Evolutionary conservation across 2,113 vertebrate genomes (phyloP).

Genomic region (Scopus umbretta): DNA sequence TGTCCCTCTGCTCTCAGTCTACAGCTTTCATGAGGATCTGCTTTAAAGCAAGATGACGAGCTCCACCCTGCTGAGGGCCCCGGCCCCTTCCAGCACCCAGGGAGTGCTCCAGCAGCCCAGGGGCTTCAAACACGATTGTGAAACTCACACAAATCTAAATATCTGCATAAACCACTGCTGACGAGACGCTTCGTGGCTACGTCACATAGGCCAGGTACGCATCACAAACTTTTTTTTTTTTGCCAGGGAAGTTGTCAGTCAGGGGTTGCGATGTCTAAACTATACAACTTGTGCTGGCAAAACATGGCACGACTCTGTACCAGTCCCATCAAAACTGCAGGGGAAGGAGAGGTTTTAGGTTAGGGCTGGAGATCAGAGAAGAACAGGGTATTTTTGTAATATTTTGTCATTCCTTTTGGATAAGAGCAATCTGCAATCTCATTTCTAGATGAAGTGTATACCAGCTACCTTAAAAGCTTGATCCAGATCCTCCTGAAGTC

Average conservation of each 20-base stretch:
- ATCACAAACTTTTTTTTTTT: neutral
- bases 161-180: neutral
- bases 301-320: neutral
- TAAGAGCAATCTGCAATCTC: neutral
- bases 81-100: neutral
- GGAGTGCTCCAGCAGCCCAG: neutral
- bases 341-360: neutral
- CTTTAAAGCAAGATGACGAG: neutral
- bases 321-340: neutral
- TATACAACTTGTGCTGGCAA: neutral
- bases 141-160: neutral
- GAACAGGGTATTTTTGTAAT: neutral
- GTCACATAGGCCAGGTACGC: neutral
- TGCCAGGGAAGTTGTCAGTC: neutral
- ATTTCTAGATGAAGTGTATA: neutral
- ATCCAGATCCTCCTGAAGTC: neutral
- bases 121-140: neutral
- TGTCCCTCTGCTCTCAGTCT: conserved; percentile 25
- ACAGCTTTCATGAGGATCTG: neutral
- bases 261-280: neutral
- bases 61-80: conserved; percentile 1
- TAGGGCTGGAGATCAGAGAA: neutral
- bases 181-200: neutral
- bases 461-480: neutral
- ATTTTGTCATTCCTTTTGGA: neutral